Conservation (phyloP, 2,888 invertebrate species). For the Taenaris catops region DNA sequence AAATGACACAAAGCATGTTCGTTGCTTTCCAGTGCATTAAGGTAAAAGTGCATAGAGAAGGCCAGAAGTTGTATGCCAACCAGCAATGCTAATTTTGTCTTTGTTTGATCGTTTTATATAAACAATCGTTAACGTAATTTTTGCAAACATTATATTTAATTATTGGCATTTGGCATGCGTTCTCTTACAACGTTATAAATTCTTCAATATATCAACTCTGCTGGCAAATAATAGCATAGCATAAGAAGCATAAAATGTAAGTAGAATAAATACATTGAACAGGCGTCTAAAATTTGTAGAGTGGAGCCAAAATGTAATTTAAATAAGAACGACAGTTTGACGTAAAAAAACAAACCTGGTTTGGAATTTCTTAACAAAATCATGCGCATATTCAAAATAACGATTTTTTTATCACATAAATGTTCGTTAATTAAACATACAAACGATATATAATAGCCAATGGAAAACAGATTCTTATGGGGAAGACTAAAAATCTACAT, state of each 20-base stretch:
- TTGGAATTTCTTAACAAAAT: no score
- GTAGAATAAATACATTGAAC: slow-evolving; percentile 35
- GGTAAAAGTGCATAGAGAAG: slow-evolving; percentile 56
- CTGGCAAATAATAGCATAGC: slow-evolving; percentile 53
- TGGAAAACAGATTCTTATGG: slow-evolving; percentile 37
- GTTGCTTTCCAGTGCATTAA: slow-evolving; percentile 22
- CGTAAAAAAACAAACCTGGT: no score
- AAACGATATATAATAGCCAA: no score
- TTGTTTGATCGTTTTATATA: slow-evolving; percentile 3
- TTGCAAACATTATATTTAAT: slow-evolving; percentile 5
- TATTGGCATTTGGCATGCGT: slow-evolving; percentile 14
- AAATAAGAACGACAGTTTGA: slow-evolving; percentile 30
- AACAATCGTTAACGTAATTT: background rate
- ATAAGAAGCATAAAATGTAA: slow-evolving; percentile 44
- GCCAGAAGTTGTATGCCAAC: slow-evolving; percentile 55
- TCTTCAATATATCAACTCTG: slow-evolving; percentile 4
- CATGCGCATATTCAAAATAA: slow-evolving; percentile 23
- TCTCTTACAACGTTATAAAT: slow-evolving; percentile 1
- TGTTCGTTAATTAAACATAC: no score
- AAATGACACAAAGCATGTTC: slow-evolving; percentile 25
- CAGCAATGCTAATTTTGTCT: slow-evolving; percentile 23
- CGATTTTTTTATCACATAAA: no score
- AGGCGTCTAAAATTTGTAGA: slow-evolving; percentile 59
- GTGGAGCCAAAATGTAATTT: slow-evolving; percentile 61
- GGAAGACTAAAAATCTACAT: slow-evolving; percentile 49